Base-by-base conservation (phyloP, 2,888 invertebrate species). In the Thymelicus acteon region DNA sequence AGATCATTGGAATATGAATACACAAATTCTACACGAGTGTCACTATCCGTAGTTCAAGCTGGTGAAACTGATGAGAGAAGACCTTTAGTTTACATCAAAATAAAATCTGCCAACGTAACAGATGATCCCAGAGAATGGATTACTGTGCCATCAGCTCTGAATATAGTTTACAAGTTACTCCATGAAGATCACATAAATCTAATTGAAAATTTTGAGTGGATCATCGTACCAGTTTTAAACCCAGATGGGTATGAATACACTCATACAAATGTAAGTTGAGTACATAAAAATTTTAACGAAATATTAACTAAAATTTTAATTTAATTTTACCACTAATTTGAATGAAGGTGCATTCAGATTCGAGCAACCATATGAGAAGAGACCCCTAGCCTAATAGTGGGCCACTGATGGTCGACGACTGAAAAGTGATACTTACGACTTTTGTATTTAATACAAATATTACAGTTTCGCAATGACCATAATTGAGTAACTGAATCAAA, bases 161-260 rank as follows among this genome's bases (percentile, higher is more conserved):
- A 96, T 79, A 86, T 95, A 52, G 94, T 96, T 47, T 89, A 95
- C 69, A 94, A 95, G 82, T 78, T 97, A 63, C 84, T 96, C 15
- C 93, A 92, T 71, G 94, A 95, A 72, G 80, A 82, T 81, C 66
- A 85, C 72, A 78, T 77, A 0, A 78, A 83, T 19, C 82, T 95
- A 57, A 82, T 96, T 39, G 86, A 95, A 70, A 86, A 91, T 49
- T 91, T 95, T 58, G 96, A 96, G 77, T 96, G 96, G 95, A 94
- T 94, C 74, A 83, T 96, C n/a, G 81, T 96, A n/a, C 96, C 97
- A 0, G 93, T 95, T 31, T 78, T 95, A 39, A 97, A 97, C 84
- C 96, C 96, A 6, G 97, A 97, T 88, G 97, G 97, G 19, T 97
- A 96, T 79, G 96, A 95, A 82, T 96, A 94, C 84, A 94, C 95